Evolutionary conservation across 1,140 invertebrate species (phyloP), one percentile per base, ranked within the genome.

Genomic region (Drosophila repleta): DNA sequence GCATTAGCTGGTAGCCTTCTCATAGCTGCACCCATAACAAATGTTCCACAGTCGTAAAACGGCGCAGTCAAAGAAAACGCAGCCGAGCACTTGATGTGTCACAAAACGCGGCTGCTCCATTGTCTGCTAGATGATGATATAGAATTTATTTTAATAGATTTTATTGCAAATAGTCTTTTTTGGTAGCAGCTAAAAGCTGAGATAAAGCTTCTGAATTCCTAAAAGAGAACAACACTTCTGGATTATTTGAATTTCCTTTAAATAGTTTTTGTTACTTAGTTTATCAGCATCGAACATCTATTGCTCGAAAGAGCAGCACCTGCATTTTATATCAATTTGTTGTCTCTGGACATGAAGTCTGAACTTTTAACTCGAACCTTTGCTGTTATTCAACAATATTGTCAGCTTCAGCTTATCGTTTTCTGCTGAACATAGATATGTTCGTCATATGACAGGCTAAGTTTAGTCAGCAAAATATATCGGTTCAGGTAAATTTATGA

Each of bases 151-250:
- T 68, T 60, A 76, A 70, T 67, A 67, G 63, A 45, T 84, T 84
- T 85, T 81, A 87, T 83, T 85, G 82, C 81, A 81, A 85, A 85
- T 85, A 87, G 64, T 82, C 29, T 35, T 35, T 35, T 78, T 81
- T 82, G 74, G 53, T 71, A 65, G 53, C 61, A 56, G 20, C 24
- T 57, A 17, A 57, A 57, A 43, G 24, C 20, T 26, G 18, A 49
- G 61, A 65, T 57, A 71, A 45, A 18, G 53, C 67, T 65, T 49
- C 67, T 51, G 52, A 21, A 49, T 57, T 10, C 18, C 18, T 17
- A 35, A 13, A 29, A 69, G 7, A 5, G n/a, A n/a, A n/a, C n/a
- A 63, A 10, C 43, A 51, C 43, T 57, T 56, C 41, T 4, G 15
- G 7, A 55, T 63, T 32, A 39, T 21, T 48, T 48, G 17, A 11